Evolutionary conservation across 2,888 invertebrate species (phyloP), one percentile per base, ranked within the genome.

Genomic region (Apamea anceps): DNA sequence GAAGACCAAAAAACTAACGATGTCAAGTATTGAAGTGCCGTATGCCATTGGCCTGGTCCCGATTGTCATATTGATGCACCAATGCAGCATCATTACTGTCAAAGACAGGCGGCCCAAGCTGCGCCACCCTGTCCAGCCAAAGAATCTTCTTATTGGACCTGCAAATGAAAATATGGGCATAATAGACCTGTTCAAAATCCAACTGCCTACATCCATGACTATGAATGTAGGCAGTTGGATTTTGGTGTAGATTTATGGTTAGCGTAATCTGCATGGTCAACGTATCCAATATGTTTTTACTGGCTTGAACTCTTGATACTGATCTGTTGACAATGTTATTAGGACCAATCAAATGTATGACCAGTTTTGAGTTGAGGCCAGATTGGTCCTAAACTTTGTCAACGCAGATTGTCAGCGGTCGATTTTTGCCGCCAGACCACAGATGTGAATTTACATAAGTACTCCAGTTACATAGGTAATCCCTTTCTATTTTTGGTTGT

Each of bases 11-110:
- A 15, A 32, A 79, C 90, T 85, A 37, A 90, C 90, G 0, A 72
- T 60, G n/a, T 89, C 85, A 10, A 87, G 72, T 5, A 75, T 0
- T 15, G 91, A 86, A 5, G 82, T 81, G 65, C 72, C 28, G 37
- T 74, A 81, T 8, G 84, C 74, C 7, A 76, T 45, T 3, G 90
- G 75, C 37, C 86, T 83, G 25, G 79, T 28, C 6, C 79, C 85
- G 15, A 90, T 86, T 45, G 85, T 80, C 37, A 91, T 74, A 77
- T 88, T 91, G 77, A 91, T 82, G 72, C 86, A 87, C 93, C 93
- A 93, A 82, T 94, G 94, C 66, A 92, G 77, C 82, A 93, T 74
- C 76, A 94, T 87, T 45, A 92, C 89, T 12, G 93, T 85, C 65
- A 94, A 84, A 0, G 93, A 93, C 90, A 94, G 82, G 12, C 93